Evolutionary conservation across 2,113 vertebrate species (phyloP).

Genomic region (Entomyzon cyanotis): DNA sequence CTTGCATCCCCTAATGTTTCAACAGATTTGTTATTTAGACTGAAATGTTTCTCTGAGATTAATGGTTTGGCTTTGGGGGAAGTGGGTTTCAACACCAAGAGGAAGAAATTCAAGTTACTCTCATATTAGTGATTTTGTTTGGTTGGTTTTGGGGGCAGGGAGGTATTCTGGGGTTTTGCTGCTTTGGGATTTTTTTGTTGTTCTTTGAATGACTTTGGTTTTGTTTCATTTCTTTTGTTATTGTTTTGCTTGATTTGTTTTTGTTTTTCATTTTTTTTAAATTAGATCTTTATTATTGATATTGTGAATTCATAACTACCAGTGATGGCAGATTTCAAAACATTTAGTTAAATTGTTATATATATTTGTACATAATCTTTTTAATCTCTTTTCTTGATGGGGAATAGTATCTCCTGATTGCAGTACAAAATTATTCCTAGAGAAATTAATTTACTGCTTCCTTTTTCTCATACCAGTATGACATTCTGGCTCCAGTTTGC

Average conservation of each 20-base stretch:
- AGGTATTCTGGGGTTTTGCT: accelerated
- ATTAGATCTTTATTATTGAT: not conserved
- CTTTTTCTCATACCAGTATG: not conserved
- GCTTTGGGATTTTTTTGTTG: not conserved
- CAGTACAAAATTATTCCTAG: not conserved
- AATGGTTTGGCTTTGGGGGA: not conserved
- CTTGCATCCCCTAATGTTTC: not conserved
- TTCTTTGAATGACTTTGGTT: not conserved
- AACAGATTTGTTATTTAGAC: not conserved
- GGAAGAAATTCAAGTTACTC: not conserved
- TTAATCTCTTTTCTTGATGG: not conserved
- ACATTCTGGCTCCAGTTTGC: not conserved
- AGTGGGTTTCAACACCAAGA: not conserved
- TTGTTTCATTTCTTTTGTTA: not conserved
- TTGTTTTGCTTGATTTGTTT: not conserved
- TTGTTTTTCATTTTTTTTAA: not conserved
- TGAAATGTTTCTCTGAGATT: not conserved
- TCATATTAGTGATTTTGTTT: not conserved
- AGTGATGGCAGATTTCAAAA: not conserved
- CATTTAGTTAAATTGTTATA: not conserved
- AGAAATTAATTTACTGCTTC: not conserved
- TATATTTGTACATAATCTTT: not conserved
- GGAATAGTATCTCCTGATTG: not conserved
- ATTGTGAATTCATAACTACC: not conserved
- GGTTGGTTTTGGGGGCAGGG: accelerated